phyloP scores from a whole-genome alignment of 2,888 invertebrate species.

The Actias luna region DNA sequence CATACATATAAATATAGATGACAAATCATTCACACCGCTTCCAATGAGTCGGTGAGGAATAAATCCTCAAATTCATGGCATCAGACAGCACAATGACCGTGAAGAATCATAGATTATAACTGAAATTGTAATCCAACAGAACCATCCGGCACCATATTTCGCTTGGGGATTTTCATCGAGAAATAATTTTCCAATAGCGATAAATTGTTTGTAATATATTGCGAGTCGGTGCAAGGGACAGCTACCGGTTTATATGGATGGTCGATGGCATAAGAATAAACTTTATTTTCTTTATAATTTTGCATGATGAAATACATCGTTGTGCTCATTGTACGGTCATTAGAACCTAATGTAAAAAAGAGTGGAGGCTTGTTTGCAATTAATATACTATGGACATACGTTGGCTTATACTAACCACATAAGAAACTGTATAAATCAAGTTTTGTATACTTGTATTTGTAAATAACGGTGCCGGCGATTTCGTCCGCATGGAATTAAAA shows the following conservation, averaged over 20 bases:
- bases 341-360: too few species aligned
- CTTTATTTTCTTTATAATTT: not conserved
- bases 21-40: not conserved
- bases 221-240: constrained; percentile 37
- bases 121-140: not conserved
- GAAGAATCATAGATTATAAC: not conserved
- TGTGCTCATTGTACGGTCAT: too few species aligned
- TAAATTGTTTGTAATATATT: constrained; percentile 62
- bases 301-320: too few species aligned
- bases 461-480: too few species aligned
- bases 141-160: constrained; percentile 7
- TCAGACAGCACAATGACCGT: constrained; percentile 8
- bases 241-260: constrained; percentile 52
- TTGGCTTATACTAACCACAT: too few species aligned
- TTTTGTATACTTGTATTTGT: too few species aligned
- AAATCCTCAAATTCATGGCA: not conserved
- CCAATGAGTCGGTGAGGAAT: not conserved
- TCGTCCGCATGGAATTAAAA: too few species aligned
- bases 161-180: constrained; percentile 53
- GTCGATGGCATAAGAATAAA: constrained; percentile 22
- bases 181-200: constrained; percentile 60
- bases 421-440: too few species aligned
- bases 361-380: too few species aligned
- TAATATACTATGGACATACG: too few species aligned
- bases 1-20: too few species aligned